These are phyloP conservation scores for Malacoctenus gilli DNA, from an alignment of 2,797 vertebrate species.

Conservation along the genomic window DNA sequence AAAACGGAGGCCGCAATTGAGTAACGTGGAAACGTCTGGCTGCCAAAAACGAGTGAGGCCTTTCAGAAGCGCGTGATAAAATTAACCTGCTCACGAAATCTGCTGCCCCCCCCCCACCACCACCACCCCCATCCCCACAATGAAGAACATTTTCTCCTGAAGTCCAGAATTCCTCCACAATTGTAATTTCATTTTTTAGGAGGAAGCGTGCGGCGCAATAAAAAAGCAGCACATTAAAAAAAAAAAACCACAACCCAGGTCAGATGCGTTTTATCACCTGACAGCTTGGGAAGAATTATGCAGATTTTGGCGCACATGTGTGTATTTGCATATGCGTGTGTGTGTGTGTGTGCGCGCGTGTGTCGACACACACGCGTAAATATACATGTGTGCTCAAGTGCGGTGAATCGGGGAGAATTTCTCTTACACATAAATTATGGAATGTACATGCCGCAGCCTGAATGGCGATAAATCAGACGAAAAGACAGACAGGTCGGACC, in stretches of 20 bases:
- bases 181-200: background rate
- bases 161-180: background rate
- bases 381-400: constrained; percentile 33
- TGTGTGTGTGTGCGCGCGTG: constrained; percentile 28
- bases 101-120: constrained; percentile 4
- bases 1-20: background rate
- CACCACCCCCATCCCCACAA: background rate
- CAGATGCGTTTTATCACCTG: constrained; percentile 32
- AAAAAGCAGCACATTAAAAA: constrained; percentile 20
- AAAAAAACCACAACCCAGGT: too few species aligned
- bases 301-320: constrained; percentile 18
- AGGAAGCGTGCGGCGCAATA: background rate
- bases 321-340: constrained; percentile 44
- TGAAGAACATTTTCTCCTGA: background rate
- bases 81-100: too few species aligned
- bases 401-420: constrained; percentile 47
- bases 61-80: background rate
- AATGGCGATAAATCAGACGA: constrained; percentile 47
- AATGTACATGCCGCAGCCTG: constrained; percentile 48
- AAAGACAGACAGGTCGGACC: constrained; percentile 35
- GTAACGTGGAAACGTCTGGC: background rate
- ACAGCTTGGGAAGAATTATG: constrained; percentile 21
- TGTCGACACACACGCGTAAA: constrained; percentile 24
- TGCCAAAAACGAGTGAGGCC: constrained; percentile 7
- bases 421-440: constrained; percentile 61